Conservation (phyloP, 2,113 vertebrate species). For the Odocoileus hemionus region DNA sequence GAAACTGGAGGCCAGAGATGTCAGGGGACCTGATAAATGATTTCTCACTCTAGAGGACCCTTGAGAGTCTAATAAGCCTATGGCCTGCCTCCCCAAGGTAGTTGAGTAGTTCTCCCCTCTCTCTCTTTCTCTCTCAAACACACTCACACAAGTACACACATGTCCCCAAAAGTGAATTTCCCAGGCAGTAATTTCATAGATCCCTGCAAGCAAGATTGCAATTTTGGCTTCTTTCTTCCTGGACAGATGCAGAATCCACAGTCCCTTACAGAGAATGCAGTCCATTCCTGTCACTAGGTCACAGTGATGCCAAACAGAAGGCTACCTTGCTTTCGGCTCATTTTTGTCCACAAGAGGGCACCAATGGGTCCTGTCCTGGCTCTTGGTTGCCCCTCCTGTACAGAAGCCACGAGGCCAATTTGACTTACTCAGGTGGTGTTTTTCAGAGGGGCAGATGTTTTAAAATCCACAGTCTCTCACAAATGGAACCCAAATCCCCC, state of each 20-base stretch:
- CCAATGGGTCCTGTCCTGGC: not conserved
- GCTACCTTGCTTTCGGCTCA: not conserved
- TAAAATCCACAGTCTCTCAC: not conserved
- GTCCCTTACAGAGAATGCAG: not conserved
- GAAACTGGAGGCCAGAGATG: not conserved
- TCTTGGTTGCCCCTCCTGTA: not conserved
- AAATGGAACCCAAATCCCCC: not conserved
- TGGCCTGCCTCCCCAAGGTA: not conserved
- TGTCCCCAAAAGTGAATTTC: not conserved
- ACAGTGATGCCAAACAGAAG: not conserved
- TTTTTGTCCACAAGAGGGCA: not conserved
- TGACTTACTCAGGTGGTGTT: not conserved
- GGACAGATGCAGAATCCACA: not conserved
- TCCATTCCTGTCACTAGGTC: not conserved
- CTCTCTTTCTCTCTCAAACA: not conserved
- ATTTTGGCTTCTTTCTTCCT: accelerated
- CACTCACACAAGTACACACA: not conserved
- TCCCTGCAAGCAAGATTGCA: not conserved
- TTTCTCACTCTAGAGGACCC: not conserved
- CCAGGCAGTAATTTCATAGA: not conserved
- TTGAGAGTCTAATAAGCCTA: not conserved
- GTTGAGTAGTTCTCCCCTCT: not conserved
- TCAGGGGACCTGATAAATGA: not conserved
- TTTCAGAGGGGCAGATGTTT: not conserved
- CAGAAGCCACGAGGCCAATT: not conserved